Percentiles rank a stretch among this genome's conserved stretches.
Evolutionary conservation across 1,140 invertebrate species (phyloP).

Genomic region (Diabrotica undecimpunctata): DNA sequence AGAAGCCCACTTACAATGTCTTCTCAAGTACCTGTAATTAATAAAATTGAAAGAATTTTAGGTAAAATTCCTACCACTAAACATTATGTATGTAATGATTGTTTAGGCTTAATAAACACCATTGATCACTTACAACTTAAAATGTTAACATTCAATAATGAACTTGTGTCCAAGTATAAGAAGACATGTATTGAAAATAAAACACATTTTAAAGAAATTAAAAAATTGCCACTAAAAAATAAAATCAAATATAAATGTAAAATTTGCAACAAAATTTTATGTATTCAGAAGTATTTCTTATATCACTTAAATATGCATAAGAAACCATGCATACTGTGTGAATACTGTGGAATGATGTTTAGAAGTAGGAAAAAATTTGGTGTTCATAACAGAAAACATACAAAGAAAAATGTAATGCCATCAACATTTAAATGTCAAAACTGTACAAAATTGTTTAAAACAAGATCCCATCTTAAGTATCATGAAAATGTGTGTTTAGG

Average conservation of each 20-base stretch:
- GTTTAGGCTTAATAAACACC: slow-evolving; percentile 40
- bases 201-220: slow-evolving; percentile 1
- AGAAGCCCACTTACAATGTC: slow-evolving; percentile 41
- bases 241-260: slow-evolving; percentile 28
- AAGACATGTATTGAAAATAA: slow-evolving; percentile 29
- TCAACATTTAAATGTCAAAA: slow-evolving; percentile 28
- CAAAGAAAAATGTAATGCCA: slow-evolving; percentile 3
- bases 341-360: slow-evolving; percentile 26
- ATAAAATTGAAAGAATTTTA: slow-evolving; percentile 36
- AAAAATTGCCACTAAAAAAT: slow-evolving; percentile 13
- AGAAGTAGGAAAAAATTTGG: slow-evolving; percentile 17
- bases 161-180: slow-evolving; percentile 35
- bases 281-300: slow-evolving; percentile 12
- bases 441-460: slow-evolving; percentile 28
- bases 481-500: slow-evolving; percentile 42
- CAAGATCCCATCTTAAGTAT: slow-evolving; percentile 35
- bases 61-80: slow-evolving; percentile 27
- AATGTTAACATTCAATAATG: slow-evolving; percentile 30
- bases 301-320: slow-evolving; percentile 26
- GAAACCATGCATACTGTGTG: slow-evolving; percentile 25
- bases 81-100: slow-evolving; percentile 42
- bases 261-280: slow-evolving; percentile 27
- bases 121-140: slow-evolving; percentile 43
- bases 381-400: slow-evolving; percentile 22
- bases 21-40: slow-evolving; percentile 38